Base-by-base conservation (phyloP, 2,113 vertebrate genomes). In the Sinosuthora webbiana region DNA sequence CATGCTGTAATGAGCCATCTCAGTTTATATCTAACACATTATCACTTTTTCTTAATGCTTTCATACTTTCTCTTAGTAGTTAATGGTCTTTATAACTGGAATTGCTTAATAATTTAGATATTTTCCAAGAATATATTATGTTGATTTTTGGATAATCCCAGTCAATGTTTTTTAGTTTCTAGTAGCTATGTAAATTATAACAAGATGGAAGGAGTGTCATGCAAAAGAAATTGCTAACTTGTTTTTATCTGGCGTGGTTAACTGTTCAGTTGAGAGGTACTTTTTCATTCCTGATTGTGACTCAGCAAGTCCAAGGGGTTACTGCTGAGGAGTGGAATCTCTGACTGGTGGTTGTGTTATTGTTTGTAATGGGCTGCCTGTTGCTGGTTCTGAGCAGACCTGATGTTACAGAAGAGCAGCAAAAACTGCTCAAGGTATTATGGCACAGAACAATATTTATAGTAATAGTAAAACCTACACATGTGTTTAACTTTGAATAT, bases 1-100 rank as follows among this genome's bases (percentile, higher is more conserved):
- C 87, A 95, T 17, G 10, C 35, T 94, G 68, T 81, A 60, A 16
- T 70, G 57, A 96, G 52, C 31, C 27, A 47, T 94, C 68, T 84
- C 50, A 97, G 63, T 83, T 94, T 80, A n/a, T 93, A 90, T 52
- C 62, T 85, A 69, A 37, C 64, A 45, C 73, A 41, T 92, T 94
- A 88, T 85, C 79, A 45, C 50, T 88, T 80, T 74, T 55, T 77
- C 74, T 85, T 94, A 81, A 86, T 73, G 62, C 71, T 65, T 52
- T 88, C 12, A 42, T 90, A 13, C 53, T 79, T 35, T 35, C 9
- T 49, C 39, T 35, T 44, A 44, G 42, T 35, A 7, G 24, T 86
- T 74, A 45, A 57, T 18, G 59, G 27, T 55, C 56, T 73, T 39
- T 83, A 57, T 57, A 47, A 71, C 77, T 95, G 78, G 13, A 23